Percentiles rank a stretch among this genome's conserved stretches.
Conservation (phyloP, 2,888 invertebrate species). For the Adelognathus sp. region DNA sequence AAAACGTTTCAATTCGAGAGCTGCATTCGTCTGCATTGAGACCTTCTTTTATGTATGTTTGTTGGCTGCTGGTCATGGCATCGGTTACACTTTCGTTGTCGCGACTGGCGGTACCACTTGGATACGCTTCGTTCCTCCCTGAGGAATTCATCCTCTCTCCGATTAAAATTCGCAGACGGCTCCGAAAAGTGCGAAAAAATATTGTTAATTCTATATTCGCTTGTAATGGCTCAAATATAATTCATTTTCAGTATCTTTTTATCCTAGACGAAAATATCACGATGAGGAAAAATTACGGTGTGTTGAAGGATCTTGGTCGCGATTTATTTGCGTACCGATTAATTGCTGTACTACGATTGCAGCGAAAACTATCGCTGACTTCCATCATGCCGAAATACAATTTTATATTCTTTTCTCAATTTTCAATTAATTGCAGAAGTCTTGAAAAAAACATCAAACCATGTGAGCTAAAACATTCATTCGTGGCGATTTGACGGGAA, state of each 20-base stretch:
- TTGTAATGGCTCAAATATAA: not conserved
- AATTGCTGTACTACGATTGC: no score
- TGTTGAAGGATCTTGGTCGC: no score
- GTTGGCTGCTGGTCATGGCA: slow-evolving; percentile 58
- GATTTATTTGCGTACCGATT: no score
- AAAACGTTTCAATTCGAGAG: not conserved
- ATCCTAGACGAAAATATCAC: not conserved
- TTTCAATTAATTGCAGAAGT: no score
- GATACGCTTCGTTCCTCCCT: slow-evolving; percentile 58
- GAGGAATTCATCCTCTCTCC: slow-evolving; percentile 45
- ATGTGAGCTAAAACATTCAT: no score
- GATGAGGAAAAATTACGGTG: not conserved
- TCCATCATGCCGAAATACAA: no score
- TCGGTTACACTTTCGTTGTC: slow-evolving; percentile 78
- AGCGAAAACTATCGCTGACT: no score
- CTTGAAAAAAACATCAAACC: no score
- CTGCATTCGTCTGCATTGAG: not conserved
- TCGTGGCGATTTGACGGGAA: no score
- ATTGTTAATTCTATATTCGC: not conserved
- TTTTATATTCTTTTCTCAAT: no score
- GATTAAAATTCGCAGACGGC: slow-evolving; percentile 19
- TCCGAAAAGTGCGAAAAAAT: slow-evolving; percentile 28
- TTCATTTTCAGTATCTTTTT: not conserved
- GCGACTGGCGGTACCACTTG: slow-evolving; percentile 76
- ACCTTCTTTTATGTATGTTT: slow-evolving; percentile 23